These are phyloP conservation scores for Argyresthia goedartella DNA, from an alignment of 2,888 invertebrate species.

Conservation along the genomic window DNA sequence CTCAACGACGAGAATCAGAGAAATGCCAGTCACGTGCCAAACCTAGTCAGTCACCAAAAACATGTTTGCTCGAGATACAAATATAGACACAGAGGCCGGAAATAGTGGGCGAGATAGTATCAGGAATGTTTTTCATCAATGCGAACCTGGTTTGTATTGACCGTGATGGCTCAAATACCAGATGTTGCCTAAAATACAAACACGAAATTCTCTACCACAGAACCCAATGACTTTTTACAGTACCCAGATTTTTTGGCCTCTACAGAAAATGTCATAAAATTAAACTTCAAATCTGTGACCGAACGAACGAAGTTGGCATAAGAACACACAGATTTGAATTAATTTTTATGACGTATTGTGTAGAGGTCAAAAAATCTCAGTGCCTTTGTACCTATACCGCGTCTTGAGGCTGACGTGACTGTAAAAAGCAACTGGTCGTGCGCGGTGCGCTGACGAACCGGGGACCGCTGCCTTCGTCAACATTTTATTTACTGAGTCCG, in stretches of 20 bases:
- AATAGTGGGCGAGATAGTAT: too few relatives aligned
- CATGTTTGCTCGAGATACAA: background rate
- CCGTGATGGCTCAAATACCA: constrained; percentile 12
- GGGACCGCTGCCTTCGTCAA: constrained; percentile 16
- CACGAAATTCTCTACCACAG: too few relatives aligned
- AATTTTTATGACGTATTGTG: background rate
- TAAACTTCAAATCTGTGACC: too few relatives aligned
- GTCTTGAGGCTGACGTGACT: constrained; percentile 25
- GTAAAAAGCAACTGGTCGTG: constrained; percentile 17
- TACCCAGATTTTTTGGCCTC: too few relatives aligned
- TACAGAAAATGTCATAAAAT: too few relatives aligned
- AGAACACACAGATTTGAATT: too few relatives aligned
- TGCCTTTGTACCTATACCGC: constrained; percentile 15
- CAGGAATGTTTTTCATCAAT: too few relatives aligned
- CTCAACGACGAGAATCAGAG: constrained; percentile 14
- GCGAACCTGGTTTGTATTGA: constrained; percentile 19
- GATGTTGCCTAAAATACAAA: constrained; percentile 2
- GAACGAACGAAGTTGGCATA: too few relatives aligned
- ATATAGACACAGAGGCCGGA: too few relatives aligned
- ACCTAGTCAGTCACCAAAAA: background rate
- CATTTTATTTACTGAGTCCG: constrained; percentile 14
- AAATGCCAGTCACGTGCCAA: constrained; percentile 16
- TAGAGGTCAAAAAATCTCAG: constrained; percentile 9
- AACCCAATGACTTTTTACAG: too few relatives aligned
- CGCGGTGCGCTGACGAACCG: background rate